phyloP scores from a whole-genome alignment of 2,888 invertebrate genomes.

The Sinelater perroti region DNA sequence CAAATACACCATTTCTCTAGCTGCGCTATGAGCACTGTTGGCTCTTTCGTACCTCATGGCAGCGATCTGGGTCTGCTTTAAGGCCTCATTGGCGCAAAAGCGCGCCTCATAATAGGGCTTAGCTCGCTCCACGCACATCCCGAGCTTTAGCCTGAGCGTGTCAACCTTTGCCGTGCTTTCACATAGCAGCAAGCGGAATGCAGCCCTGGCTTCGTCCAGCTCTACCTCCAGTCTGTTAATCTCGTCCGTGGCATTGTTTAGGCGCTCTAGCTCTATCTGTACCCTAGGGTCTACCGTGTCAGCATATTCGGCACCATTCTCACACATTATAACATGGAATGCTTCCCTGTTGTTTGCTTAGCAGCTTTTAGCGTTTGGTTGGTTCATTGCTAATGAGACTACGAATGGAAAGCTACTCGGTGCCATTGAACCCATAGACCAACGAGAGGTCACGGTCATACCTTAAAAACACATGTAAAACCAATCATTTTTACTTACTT shows the following conservation, averaged over 20 bases:
- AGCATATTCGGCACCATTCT: slow-evolving; percentile 66
- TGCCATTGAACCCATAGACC: too few species aligned
- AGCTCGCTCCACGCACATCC: slow-evolving; percentile 85
- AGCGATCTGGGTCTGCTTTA: slow-evolving; percentile 85
- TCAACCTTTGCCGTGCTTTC: slow-evolving; percentile 87
- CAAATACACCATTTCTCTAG: slow-evolving; percentile 87
- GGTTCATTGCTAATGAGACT: slow-evolving; percentile 8
- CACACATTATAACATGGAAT: slow-evolving; percentile 66
- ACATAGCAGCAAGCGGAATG: slow-evolving; percentile 81
- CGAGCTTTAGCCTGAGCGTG: slow-evolving; percentile 80
- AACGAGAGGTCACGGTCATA: too few species aligned
- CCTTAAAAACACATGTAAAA: too few species aligned
- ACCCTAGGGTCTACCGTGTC: slow-evolving; percentile 84
- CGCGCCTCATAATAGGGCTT: slow-evolving; percentile 91
- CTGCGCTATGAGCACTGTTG: slow-evolving; percentile 89
- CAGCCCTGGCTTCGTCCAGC: slow-evolving; percentile 84
- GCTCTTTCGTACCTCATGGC: slow-evolving; percentile 85
- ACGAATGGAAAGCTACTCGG: neutral
- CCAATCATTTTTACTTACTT: too few species aligned
- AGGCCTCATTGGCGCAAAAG: slow-evolving; percentile 83
- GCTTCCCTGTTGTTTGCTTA: slow-evolving; percentile 3
- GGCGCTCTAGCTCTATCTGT: slow-evolving; percentile 87
- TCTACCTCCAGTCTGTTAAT: slow-evolving; percentile 91
- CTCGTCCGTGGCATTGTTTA: slow-evolving; percentile 91
- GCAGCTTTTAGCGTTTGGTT: slow-evolving; percentile 2